phyloP scores from a whole-genome alignment of 2,797 vertebrate genomes.

The Sternarchorhynchus goeldii region DNA sequence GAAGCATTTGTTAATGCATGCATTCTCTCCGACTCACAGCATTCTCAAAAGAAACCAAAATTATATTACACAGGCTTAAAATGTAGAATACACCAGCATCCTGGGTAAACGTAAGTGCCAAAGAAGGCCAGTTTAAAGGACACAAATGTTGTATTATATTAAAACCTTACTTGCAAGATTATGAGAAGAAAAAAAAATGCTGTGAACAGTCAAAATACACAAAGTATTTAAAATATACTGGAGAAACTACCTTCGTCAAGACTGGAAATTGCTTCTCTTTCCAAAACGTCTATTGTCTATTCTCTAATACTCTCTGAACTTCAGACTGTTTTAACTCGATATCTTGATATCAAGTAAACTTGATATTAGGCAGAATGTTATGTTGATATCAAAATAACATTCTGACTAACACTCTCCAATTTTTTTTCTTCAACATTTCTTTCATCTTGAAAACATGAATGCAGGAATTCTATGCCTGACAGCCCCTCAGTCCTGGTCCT shows the following conservation, averaged over 20 bases:
- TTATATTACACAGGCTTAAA: slow-evolving; percentile 11
- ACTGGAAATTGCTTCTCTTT: neutral
- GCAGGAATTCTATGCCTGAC: neutral
- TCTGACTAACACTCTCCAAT: too few species aligned
- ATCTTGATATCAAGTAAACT: too few species aligned
- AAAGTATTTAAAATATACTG: too few species aligned
- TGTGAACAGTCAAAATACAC: too few species aligned
- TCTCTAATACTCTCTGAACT: neutral
- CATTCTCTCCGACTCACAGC: slow-evolving; percentile 14
- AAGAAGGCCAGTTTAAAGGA: neutral
- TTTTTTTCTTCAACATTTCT: too few species aligned
- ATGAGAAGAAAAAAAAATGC: slow-evolving; percentile 2
- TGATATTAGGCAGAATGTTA: too few species aligned
- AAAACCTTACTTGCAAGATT: neutral
- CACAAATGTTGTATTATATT: slow-evolving; percentile 26
- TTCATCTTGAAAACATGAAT: too few species aligned
- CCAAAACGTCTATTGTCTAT: slow-evolving; percentile 22
- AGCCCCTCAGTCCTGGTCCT: slow-evolving; percentile 3
- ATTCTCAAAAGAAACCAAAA: slow-evolving; percentile 31
- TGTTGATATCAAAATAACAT: too few species aligned
- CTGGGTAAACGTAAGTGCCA: slow-evolving; percentile 26
- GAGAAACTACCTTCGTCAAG: too few species aligned
- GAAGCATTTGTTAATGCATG: slow-evolving; percentile 30
- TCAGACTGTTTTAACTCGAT: too few species aligned
- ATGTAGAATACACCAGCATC: slow-evolving; percentile 33